Evolutionary conservation across 2,113 vertebrate genomes (phyloP).

Genomic region (Limnothrissa miodon): DNA sequence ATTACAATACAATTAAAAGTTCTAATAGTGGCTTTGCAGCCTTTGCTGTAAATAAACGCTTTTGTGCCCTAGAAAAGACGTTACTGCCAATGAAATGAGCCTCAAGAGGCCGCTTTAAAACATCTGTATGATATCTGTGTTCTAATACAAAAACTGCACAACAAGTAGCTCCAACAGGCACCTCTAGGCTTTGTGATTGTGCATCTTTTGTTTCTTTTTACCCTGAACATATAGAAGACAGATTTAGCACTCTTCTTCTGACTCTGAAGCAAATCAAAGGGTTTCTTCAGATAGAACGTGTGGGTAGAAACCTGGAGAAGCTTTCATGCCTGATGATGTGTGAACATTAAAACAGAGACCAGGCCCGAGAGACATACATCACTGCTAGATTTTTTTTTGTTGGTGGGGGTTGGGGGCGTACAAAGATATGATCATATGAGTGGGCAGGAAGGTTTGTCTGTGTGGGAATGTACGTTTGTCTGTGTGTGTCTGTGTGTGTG

Average conservation of each 20-base stretch:
- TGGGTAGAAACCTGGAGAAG: neutral
- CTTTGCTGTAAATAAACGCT: too few species aligned
- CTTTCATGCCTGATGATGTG: neutral
- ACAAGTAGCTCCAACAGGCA: too few species aligned
- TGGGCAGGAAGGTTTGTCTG: neutral
- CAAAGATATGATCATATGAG: neutral
- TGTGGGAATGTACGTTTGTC: too few species aligned
- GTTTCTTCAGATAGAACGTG: neutral
- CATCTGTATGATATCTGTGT: too few species aligned
- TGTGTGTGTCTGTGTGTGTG: neutral
- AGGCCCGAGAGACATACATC: neutral
- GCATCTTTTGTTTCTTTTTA: neutral
- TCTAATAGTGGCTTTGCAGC: too few species aligned
- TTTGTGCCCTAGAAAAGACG: too few species aligned
- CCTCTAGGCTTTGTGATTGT: neutral
- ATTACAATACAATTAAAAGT: too few species aligned
- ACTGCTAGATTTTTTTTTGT: neutral
- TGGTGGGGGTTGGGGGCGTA: neutral
- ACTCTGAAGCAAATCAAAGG: neutral
- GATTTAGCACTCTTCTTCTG: neutral
- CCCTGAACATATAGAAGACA: neutral
- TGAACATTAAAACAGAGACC: neutral
- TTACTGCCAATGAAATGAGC: too few species aligned
- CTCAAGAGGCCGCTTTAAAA: too few species aligned
- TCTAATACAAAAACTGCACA: too few species aligned